These are phyloP conservation scores for Siniperca scherzeri DNA, from an alignment of 2,797 vertebrate genomes.

Conservation along the genomic window DNA sequence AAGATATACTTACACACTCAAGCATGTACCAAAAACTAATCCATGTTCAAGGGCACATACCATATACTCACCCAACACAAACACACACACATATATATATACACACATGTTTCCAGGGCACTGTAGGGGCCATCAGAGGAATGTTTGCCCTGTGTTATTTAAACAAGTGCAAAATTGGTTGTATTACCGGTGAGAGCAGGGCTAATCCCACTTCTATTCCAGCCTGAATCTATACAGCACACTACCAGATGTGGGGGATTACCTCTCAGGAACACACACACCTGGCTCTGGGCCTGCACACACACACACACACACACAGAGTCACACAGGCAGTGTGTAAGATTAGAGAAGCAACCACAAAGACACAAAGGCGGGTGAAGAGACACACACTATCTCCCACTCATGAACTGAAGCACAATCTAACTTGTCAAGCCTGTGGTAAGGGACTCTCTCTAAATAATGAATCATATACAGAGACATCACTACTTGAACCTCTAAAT, in stretches of 20 bases:
- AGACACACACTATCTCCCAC: constrained; percentile 22
- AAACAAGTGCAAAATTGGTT: constrained; percentile 72
- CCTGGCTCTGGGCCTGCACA: constrained; percentile 56
- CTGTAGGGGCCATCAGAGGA: constrained; percentile 34
- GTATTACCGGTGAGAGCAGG: constrained; percentile 60
- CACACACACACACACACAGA: constrained; percentile 27
- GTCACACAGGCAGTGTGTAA: constrained; percentile 12
- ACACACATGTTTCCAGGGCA: neutral
- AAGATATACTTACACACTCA: neutral
- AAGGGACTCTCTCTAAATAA: constrained; percentile 43
- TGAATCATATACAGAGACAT: constrained; percentile 37
- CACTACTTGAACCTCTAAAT: constrained; percentile 38
- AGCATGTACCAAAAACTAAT: constrained; percentile 4
- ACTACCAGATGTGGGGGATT: constrained; percentile 71
- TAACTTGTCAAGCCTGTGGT: constrained; percentile 30
- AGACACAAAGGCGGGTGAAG: constrained; percentile 19
- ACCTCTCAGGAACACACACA: constrained; percentile 56
- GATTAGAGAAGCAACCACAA: constrained; percentile 49
- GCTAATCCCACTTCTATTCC: constrained; percentile 65
- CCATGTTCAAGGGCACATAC: constrained; percentile 31
- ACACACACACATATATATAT: constrained; percentile 12
- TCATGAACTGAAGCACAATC: constrained; percentile 26
- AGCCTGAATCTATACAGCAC: constrained; percentile 55
- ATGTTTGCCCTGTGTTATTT: constrained; percentile 63
- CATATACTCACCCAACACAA: neutral